A percentile compares a stretch with the other conserved stretches of the same genome.
Evolutionary conservation across 2,113 vertebrate species (phyloP).

Genomic region (Scartelaos histophorus): DNA sequence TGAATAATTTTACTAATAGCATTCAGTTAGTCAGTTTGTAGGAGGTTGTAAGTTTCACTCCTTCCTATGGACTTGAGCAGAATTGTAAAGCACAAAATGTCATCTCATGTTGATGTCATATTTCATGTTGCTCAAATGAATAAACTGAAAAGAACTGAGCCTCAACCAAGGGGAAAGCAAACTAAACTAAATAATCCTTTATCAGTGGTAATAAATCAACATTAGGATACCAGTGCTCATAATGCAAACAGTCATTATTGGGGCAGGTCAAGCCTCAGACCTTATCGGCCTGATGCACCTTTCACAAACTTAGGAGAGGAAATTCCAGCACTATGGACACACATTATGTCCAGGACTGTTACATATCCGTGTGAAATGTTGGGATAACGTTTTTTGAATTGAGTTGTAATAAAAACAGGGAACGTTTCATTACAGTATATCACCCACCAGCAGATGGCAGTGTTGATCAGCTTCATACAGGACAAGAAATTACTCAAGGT

Average conservation of each 20-base stretch:
- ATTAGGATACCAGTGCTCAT: not conserved
- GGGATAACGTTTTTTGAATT: not conserved
- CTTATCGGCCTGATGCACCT: conserved; percentile 44
- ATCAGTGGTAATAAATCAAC: not conserved
- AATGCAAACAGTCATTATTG: conserved; percentile 8
- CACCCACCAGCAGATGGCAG: conserved; percentile 69
- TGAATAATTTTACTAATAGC: too few species aligned
- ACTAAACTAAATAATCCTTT: not conserved
- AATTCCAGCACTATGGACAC: conserved; percentile 21
- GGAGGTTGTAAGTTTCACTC: too few species aligned
- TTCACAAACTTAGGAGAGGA: conserved; percentile 33
- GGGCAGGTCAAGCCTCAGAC: not conserved
- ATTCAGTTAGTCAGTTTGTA: too few species aligned
- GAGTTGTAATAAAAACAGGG: not conserved
- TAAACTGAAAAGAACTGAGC: too few species aligned
- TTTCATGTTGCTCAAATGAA: too few species aligned
- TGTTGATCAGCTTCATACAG: conserved; percentile 53
- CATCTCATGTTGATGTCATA: too few species aligned
- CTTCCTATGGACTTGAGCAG: too few species aligned
- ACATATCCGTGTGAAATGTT: not conserved
- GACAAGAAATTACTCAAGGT: conserved; percentile 4
- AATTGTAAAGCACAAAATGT: too few species aligned
- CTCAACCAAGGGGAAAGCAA: not conserved
- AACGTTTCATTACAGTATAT: not conserved
- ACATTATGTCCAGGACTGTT: conserved; percentile 6